Evolutionary conservation across 2,888 invertebrate genomes (phyloP).

Genomic region (Netelia melanura): DNA sequence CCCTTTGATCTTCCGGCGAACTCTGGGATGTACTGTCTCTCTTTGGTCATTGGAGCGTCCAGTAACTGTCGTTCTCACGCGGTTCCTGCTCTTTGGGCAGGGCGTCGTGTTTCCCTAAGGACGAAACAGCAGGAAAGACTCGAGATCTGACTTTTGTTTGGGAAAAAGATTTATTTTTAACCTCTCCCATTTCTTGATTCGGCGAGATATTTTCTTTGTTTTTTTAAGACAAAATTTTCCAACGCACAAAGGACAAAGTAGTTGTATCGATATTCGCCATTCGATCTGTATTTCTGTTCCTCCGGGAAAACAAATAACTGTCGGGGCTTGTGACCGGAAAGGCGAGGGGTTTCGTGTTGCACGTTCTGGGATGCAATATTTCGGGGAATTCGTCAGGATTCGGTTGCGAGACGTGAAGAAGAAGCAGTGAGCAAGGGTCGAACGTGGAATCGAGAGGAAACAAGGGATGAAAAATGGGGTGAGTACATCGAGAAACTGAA

Average conservation of each 20-base stretch:
- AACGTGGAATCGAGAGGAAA: constrained; percentile 51
- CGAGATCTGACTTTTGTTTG: background rate
- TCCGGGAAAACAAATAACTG: constrained; percentile 54
- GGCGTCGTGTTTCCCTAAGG: constrained; percentile 3
- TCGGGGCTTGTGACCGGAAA: constrained; percentile 10
- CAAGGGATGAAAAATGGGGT: constrained; percentile 48
- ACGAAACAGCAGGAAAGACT: background rate
- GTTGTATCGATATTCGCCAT: background rate
- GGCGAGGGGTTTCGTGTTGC: constrained; percentile 21
- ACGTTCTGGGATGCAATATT: constrained; percentile 51
- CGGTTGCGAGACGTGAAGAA: constrained; percentile 5
- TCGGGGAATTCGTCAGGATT: constrained; percentile 41
- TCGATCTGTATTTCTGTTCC: background rate
- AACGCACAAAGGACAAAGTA: background rate
- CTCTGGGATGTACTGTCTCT: constrained; percentile 4
- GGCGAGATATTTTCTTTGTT: no score
- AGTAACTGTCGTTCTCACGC: constrained; percentile 13
- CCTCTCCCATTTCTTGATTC: background rate
- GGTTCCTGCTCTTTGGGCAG: constrained; percentile 42
- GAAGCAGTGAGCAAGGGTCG: constrained; percentile 19
- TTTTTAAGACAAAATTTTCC: no score
- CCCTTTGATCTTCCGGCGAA: constrained; percentile 58
- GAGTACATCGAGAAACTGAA: constrained; percentile 46
- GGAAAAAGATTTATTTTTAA: background rate
- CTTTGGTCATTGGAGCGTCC: constrained; percentile 23